A percentile compares a stretch with the other conserved stretches of the same genome.
Evolutionary conservation across 2,888 invertebrate genomes (phyloP).

Genomic region (Galerucella calmariensis): DNA sequence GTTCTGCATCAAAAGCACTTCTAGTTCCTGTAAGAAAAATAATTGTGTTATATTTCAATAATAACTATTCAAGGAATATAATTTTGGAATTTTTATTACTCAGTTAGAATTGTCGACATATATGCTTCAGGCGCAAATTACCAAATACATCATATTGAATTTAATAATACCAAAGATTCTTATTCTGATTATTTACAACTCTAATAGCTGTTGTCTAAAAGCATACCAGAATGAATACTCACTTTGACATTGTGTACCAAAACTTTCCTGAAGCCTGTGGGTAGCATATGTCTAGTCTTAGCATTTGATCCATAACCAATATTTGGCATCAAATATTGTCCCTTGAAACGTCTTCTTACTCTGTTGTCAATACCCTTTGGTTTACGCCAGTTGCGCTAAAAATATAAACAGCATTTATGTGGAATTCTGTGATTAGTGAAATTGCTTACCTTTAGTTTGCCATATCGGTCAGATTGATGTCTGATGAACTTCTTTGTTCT

Average conservation of each 20-base stretch:
- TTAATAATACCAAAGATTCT: not conserved
- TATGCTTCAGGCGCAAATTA: slow-evolving; percentile 64
- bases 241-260: slow-evolving; percentile 88
- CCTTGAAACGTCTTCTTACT: slow-evolving; percentile 98
- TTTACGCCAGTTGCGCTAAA: slow-evolving; percentile 96
- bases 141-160: slow-evolving; percentile 60
- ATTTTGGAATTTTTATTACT: slow-evolving; percentile 13
- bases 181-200: too few species aligned
- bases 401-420: slow-evolving; percentile 31
- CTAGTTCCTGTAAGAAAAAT: slow-evolving; percentile 79
- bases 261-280: slow-evolving; percentile 97
- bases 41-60: not conserved
- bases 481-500: slow-evolving; percentile 98
- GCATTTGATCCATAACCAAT: slow-evolving; percentile 98
- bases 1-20: slow-evolving; percentile 99
- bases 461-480: slow-evolving; percentile 98
- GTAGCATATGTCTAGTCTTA: slow-evolving; percentile 95
- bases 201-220: too few species aligned
- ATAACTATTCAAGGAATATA: not conserved
- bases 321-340: slow-evolving; percentile 98
- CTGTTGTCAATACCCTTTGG: slow-evolving; percentile 99
- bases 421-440: not conserved
- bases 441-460: slow-evolving; percentile 84
- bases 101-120: slow-evolving; percentile 56
- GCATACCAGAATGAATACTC: slow-evolving; percentile 51